Evolutionary conservation across 2,113 vertebrate genomes (phyloP).

Genomic region (Trematomus loennbergii): DNA sequence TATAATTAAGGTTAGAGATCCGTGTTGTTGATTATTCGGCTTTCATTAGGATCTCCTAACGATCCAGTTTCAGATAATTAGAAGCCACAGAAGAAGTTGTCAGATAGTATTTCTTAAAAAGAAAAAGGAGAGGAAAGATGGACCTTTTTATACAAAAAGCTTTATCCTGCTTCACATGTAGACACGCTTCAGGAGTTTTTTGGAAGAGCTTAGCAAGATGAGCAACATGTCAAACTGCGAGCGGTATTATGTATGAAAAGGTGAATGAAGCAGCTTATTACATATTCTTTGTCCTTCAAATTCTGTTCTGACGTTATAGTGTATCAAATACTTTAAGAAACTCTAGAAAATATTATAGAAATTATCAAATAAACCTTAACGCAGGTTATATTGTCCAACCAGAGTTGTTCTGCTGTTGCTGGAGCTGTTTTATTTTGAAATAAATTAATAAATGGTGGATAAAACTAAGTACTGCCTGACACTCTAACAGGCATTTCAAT

Average conservation of each 20-base stretch:
- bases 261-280: background rate
- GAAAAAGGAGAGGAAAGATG: background rate
- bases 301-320: background rate
- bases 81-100: background rate
- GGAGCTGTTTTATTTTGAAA: no score
- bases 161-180: constrained; percentile 10
- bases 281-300: background rate
- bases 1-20: background rate
- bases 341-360: no score
- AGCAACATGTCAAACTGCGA: background rate
- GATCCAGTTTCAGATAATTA: constrained; percentile 23
- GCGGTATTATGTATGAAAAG: background rate
- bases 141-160: background rate
- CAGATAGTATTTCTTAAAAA: constrained; percentile 13
- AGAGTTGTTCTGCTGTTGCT: no score
- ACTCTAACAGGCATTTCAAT: no score
- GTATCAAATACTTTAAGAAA: no score
- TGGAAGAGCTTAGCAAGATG: background rate
- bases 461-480: no score
- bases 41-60: background rate
- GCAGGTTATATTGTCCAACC: no score
- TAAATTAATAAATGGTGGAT: no score
- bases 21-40: background rate
- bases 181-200: constrained; percentile 5
- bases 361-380: no score